Conservation (phyloP, 2,797 vertebrate genomes). For the Xenentodon cancila region DNA sequence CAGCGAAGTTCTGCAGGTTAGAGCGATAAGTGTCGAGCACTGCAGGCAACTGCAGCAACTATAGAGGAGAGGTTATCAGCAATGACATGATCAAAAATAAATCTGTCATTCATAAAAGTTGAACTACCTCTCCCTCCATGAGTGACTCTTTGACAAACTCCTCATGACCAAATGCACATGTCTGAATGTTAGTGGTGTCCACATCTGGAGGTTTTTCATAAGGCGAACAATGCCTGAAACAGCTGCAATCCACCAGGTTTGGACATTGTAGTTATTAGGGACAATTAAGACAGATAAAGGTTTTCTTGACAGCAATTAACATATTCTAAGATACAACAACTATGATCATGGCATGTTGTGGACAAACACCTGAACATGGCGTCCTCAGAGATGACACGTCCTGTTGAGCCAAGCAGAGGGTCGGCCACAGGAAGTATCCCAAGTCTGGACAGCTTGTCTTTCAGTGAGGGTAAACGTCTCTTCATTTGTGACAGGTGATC, state of each 20-base stretch:
- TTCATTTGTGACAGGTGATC: conserved; percentile 72
- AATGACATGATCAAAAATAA: background rate
- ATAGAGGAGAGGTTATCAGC: conserved; percentile 35
- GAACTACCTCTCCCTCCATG: conserved; percentile 81
- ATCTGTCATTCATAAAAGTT: background rate
- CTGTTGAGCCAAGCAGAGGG: conserved; percentile 79
- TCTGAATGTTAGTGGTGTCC: background rate
- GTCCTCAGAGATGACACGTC: conserved; percentile 69
- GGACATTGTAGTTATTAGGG: background rate
- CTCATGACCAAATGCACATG: conserved; percentile 63
- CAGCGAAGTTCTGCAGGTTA: conserved; percentile 32
- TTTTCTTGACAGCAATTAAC: background rate
- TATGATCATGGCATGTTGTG: background rate
- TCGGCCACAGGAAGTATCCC: conserved; percentile 81
- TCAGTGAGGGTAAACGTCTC: conserved; percentile 79
- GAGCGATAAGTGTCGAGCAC: conserved; percentile 63
- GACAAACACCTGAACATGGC: conserved; percentile 80
- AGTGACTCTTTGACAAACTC: conserved; percentile 75
- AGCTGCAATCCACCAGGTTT: conserved; percentile 8
- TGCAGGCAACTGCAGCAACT: conserved; percentile 82
- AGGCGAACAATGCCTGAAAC: conserved; percentile 52
- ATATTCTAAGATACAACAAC: conserved; percentile 1
- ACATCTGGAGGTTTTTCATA: conserved; percentile 52
- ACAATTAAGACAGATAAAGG: background rate
- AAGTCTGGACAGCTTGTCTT: conserved; percentile 78